Percentiles rank a stretch among this genome's conserved stretches.
Evolutionary conservation across 2,797 vertebrate genomes (phyloP).

Genomic region (Melanotaenia nigrans): DNA sequence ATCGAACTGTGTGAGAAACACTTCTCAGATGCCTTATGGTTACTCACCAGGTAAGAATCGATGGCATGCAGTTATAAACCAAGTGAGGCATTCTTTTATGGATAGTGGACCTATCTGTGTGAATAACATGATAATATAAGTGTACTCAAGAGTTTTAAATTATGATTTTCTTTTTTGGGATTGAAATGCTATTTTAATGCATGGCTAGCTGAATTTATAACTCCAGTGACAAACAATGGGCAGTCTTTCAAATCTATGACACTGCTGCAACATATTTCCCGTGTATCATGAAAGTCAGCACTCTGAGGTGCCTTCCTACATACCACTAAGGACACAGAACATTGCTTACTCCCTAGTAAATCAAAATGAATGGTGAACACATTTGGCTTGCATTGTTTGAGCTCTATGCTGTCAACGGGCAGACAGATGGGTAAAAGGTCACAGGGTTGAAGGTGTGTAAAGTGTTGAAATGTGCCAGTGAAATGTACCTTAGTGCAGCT

Average conservation of each 20-base stretch:
- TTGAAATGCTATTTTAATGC: neutral
- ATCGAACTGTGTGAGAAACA: constrained; percentile 54
- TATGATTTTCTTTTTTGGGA: neutral
- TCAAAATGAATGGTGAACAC: constrained; percentile 45
- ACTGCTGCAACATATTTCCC: constrained; percentile 35
- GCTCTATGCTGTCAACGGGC: constrained; percentile 42
- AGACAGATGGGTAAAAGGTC: constrained; percentile 30
- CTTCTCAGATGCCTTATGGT: constrained; percentile 67
- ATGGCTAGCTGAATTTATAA: neutral
- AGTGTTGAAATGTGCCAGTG: constrained; percentile 55
- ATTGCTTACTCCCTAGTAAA: constrained; percentile 32
- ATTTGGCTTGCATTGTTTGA: constrained; percentile 23
- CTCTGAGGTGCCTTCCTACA: constrained; percentile 26
- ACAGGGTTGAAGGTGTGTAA: constrained; percentile 45
- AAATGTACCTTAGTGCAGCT: constrained; percentile 55
- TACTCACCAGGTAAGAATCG: constrained; percentile 83
- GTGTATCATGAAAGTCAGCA: constrained; percentile 40
- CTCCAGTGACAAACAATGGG: constrained; percentile 28
- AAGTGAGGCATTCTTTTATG: constrained; percentile 24
- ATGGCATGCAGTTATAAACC: constrained; percentile 51
- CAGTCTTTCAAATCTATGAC: constrained; percentile 25
- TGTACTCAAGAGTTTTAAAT: neutral
- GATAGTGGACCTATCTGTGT: constrained; percentile 2
- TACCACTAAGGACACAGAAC: constrained; percentile 43
- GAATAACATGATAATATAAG: neutral